Base-by-base conservation (phyloP, 2,888 invertebrate species). In the Troides helena region DNA sequence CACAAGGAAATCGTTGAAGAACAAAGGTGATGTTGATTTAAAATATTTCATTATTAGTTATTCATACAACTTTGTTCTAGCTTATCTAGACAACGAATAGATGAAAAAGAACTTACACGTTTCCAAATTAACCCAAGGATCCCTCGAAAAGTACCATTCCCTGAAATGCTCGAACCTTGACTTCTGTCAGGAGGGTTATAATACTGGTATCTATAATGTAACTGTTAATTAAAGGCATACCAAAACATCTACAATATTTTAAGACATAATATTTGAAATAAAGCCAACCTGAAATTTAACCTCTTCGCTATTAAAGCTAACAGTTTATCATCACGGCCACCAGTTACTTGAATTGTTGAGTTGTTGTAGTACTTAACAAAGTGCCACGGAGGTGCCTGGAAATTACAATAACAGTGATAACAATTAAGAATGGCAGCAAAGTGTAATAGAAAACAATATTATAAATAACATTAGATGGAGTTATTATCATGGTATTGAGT, bases 101-200 rank as follows among this genome's bases (percentile, higher is more conserved):
- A 46, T 46, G 46, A 14, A 14, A 12, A 12, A 46, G 14, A 12
- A 73, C 85, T 84, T 82, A 96, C 96, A 72, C 95, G 90, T 86
- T 94, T 94, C 91, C 95, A 95, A 65, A 96, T 93, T 73, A 96
- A 88, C 0, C 96, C 96, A 14, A 96, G 92, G 18, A 95, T 95
- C 5, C 96, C 96, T 77, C 94, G 95, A 79, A 96, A 95, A 2
- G 94, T 94, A 0, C 95, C 95, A 77, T 95, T 95, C 10, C 90
- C 93, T 7, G 94, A 93, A 70, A 94, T 89, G 76, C 92, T 90
- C 0, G 95, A 94, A 0, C 96, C 96, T 81, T 96, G 96, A 57
- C 95, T 95, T 65, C 95, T 90, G 71, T 96, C 96, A 0, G 95
- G 95, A 5, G 96, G 96, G 78, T 96, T 96, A 76, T 95, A 94